A percentile compares a stretch with the other conserved stretches of the same genome.
phyloP scores from a whole-genome alignment of 2,113 vertebrate genomes.

The Charina bottae region DNA sequence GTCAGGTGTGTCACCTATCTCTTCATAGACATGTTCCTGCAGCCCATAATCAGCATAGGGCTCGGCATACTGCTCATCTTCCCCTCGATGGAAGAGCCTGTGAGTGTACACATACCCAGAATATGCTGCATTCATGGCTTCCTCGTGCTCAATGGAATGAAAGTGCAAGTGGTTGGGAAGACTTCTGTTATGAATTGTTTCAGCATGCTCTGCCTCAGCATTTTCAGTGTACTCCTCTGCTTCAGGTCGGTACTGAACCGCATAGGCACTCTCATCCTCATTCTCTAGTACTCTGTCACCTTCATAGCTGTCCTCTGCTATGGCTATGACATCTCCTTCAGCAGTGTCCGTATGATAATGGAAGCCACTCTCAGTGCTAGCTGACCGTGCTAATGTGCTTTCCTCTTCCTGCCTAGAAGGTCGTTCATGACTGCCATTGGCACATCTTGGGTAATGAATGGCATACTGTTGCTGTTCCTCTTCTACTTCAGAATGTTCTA shows the following conservation, averaged over 20 bases:
- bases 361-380: constrained; percentile 94
- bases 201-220: constrained; percentile 87
- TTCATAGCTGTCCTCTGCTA: constrained; percentile 73
- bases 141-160: constrained; percentile 80
- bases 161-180: constrained; percentile 79
- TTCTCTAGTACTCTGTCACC: constrained; percentile 75
- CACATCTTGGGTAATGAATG: constrained; percentile 54
- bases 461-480: constrained; percentile 71
- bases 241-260: constrained; percentile 83
- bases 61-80: constrained; percentile 89
- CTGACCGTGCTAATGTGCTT: constrained; percentile 86
- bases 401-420: constrained; percentile 80
- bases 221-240: constrained; percentile 92
- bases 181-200: constrained; percentile 73
- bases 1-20: constrained; percentile 84
- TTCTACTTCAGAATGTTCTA: constrained; percentile 76
- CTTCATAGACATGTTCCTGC: constrained; percentile 95
- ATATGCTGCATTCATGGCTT: constrained; percentile 85
- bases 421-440: constrained; percentile 61
- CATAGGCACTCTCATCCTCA: constrained; percentile 80
- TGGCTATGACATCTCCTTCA: constrained; percentile 87
- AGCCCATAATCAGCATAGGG: constrained; percentile 87
- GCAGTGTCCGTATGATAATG: constrained; percentile 94
- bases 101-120: constrained; percentile 89
- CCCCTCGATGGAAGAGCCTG: constrained; percentile 72